These are phyloP conservation scores for Autographa pulchrina DNA, from an alignment of 2,888 invertebrate genomes.

Conservation along the genomic window DNA sequence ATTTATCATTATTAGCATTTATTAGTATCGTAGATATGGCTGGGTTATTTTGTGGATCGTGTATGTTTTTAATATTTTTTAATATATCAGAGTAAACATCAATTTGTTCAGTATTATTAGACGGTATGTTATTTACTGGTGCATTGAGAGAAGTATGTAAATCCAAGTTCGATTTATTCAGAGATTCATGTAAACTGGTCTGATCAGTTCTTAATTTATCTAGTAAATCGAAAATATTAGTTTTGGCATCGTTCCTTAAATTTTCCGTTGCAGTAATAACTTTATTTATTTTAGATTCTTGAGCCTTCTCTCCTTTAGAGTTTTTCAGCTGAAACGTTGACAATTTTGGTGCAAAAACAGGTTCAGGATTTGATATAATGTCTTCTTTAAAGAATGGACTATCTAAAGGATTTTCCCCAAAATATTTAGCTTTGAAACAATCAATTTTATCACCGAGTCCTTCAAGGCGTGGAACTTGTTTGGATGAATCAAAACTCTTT, in stretches of 20 bases:
- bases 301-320: constrained; percentile 29
- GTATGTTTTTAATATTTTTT: constrained; percentile 76
- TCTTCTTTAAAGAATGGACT: constrained; percentile 92
- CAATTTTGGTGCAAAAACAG: constrained; percentile 70
- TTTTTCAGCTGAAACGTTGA: constrained; percentile 61
- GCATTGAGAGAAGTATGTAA: constrained; percentile 35
- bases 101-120: constrained; percentile 62
- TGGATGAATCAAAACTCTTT: constrained; percentile 67
- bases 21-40: constrained; percentile 28
- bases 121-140: constrained; percentile 28
- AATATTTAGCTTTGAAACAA: constrained; percentile 93
- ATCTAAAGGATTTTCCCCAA: constrained; percentile 93
- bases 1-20: constrained; percentile 17
- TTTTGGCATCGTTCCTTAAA: constrained; percentile 45
- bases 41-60: constrained; percentile 25
- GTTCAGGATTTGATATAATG: constrained; percentile 84
- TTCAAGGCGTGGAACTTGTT: constrained; percentile 86
- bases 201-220: constrained; percentile 64
- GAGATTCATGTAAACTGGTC: constrained; percentile 49
- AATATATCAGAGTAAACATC: constrained; percentile 85
- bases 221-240: constrained; percentile 62
- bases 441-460: constrained; percentile 93
- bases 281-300: constrained; percentile 46
- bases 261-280: constrained; percentile 39
- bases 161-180: constrained; percentile 49